phyloP scores from a whole-genome alignment of 2,888 invertebrate genomes.

The Leptopilina syphax region DNA sequence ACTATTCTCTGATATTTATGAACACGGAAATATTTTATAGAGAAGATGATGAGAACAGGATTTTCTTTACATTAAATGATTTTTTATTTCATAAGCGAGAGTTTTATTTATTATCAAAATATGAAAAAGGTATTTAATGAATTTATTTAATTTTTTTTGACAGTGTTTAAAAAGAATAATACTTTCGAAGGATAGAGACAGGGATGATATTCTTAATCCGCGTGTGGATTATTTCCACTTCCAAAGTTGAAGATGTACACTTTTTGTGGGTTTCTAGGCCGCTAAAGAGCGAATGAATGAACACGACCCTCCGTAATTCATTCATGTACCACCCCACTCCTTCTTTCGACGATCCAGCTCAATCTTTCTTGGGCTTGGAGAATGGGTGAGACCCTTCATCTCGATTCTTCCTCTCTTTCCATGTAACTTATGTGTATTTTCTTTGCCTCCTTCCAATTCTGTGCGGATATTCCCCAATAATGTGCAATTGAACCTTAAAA shows the following conservation, averaged over 20 bases:
- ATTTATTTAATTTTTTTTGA: too few species aligned
- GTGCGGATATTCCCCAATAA: constrained; percentile 16
- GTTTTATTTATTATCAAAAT: too few species aligned
- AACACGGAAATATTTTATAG: neutral
- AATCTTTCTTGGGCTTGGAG: constrained; percentile 50
- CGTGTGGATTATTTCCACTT: neutral
- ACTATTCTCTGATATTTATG: neutral
- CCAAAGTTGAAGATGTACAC: constrained; percentile 59
- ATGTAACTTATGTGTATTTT: constrained; percentile 30
- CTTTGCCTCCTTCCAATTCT: too few species aligned
- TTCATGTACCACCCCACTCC: constrained; percentile 67
- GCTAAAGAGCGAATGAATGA: constrained; percentile 74
- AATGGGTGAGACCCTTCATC: constrained; percentile 43
- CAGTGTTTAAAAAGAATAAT: too few species aligned
- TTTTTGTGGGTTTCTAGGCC: constrained; percentile 75
- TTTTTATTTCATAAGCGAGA: too few species aligned
- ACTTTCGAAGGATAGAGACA: neutral
- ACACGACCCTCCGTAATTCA: constrained; percentile 74
- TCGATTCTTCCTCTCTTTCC: constrained; percentile 33
- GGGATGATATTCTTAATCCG: neutral
- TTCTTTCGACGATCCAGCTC: constrained; percentile 52
- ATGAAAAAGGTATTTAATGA: too few species aligned
- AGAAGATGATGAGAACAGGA: neutral
- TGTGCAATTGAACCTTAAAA: constrained; percentile 7
- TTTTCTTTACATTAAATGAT: too few species aligned